phyloP scores from a whole-genome alignment of 2,113 vertebrate genomes.

The Progne subis region DNA sequence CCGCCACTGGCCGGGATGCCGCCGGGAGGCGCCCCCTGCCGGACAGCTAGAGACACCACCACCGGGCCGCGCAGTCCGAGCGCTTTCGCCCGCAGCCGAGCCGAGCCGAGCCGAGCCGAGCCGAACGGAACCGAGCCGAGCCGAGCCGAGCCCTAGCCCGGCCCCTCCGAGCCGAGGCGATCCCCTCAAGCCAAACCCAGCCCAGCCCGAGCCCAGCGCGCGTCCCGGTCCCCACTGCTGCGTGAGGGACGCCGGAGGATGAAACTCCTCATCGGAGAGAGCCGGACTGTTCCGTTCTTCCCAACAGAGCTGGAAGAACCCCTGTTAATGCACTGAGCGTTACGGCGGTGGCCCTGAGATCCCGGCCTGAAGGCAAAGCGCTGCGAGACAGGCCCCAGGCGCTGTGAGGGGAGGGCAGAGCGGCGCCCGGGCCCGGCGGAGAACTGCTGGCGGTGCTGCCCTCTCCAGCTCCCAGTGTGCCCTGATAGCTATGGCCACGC shows the following conservation, averaged over 20 bases:
- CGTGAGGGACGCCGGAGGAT: background rate
- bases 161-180: no score
- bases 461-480: background rate
- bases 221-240: fast-evolving
- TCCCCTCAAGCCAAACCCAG: no score
- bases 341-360: background rate
- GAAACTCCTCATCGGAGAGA: background rate
- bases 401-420: background rate
- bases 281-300: background rate
- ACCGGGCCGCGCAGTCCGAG: no score
- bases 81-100: no score
- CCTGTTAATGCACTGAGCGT: fast-evolving
- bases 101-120: no score
- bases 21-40: no score
- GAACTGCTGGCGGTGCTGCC: background rate
- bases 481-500: background rate
- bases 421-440: fast-evolving
- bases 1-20: no score
- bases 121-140: no score
- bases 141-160: no score
- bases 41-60: no score
- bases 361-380: background rate
- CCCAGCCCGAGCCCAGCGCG: background rate
- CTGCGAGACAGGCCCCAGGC: background rate
- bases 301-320: background rate